These are phyloP conservation scores for Prunella himalayana DNA, from an alignment of 2,113 vertebrate species.

Conservation along the genomic window DNA sequence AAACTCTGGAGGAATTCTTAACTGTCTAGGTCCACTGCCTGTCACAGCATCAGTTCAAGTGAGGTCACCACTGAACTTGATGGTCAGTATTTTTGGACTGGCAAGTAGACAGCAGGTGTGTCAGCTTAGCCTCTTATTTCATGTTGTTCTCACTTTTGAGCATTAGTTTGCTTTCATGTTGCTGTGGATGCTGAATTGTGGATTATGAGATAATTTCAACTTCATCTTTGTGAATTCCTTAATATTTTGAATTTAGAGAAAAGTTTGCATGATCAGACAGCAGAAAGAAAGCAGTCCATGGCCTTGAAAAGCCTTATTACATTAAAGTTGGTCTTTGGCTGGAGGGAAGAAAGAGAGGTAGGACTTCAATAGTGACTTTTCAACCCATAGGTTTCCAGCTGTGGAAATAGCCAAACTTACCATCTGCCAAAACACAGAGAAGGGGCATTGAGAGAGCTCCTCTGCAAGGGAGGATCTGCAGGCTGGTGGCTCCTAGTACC, in stretches of 20 bases:
- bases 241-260: neutral
- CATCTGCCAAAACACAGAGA: neutral
- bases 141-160: neutral
- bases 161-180: neutral
- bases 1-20: neutral
- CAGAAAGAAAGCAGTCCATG: neutral
- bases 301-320: neutral
- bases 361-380: neutral
- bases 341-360: neutral
- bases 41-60: neutral
- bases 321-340: neutral
- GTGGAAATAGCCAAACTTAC: neutral
- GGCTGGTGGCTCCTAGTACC: neutral
- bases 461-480: neutral
- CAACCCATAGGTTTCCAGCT: neutral
- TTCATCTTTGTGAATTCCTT: neutral
- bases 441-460: neutral
- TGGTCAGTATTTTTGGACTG: neutral
- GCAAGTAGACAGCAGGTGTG: neutral
- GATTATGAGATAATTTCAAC: neutral
- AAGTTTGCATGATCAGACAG: neutral
- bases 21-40: neutral
- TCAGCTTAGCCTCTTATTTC: neutral
- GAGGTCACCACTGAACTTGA: neutral
- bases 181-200: neutral